A percentile compares a stretch with the other conserved stretches of the same genome.
phyloP scores from a whole-genome alignment of 1,140 invertebrate species.

The Magallana gigas region DNA sequence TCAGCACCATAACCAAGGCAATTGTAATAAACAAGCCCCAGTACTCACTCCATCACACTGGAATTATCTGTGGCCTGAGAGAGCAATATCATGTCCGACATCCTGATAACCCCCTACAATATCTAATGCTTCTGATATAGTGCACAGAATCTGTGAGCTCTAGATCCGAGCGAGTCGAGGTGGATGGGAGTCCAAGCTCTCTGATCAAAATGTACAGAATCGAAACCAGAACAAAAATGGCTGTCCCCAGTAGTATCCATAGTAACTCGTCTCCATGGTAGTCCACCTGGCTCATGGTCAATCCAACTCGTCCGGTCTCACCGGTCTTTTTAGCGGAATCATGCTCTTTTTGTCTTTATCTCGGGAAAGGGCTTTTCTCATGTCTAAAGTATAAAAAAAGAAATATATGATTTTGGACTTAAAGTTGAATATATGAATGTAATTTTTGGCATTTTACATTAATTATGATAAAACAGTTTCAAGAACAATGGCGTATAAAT shows the following conservation, averaged over 20 bases:
- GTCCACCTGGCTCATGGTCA: conserved; percentile 71
- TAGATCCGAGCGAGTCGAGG: not conserved
- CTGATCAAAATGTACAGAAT: conserved; percentile 11
- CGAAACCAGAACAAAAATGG: conserved; percentile 39
- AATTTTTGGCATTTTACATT: not conserved
- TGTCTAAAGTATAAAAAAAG: conserved; percentile 87
- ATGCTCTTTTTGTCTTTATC: conserved; percentile 96
- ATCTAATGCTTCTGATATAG: not conserved
- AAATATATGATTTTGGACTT: not conserved
- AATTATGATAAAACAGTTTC: not conserved
- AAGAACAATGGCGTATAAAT: not conserved
- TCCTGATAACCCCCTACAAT: not conserved
- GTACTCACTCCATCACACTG: conserved; percentile 16
- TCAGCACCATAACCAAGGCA: not conserved
- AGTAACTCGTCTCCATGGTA: conserved; percentile 55
- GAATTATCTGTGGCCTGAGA: not conserved
- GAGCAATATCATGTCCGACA: conserved; percentile 9
- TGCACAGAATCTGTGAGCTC: not conserved
- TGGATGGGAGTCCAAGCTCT: not conserved
- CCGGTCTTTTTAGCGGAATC: conserved; percentile 94
- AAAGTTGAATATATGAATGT: not conserved
- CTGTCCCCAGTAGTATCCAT: conserved; percentile 43
- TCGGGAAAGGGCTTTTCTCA: conserved; percentile 97
- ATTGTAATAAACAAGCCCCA: not conserved
- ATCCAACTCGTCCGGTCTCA: conserved; percentile 96